Conservation (phyloP, 2,113 vertebrate genomes). For the Puffinus mauretanicus region DNA sequence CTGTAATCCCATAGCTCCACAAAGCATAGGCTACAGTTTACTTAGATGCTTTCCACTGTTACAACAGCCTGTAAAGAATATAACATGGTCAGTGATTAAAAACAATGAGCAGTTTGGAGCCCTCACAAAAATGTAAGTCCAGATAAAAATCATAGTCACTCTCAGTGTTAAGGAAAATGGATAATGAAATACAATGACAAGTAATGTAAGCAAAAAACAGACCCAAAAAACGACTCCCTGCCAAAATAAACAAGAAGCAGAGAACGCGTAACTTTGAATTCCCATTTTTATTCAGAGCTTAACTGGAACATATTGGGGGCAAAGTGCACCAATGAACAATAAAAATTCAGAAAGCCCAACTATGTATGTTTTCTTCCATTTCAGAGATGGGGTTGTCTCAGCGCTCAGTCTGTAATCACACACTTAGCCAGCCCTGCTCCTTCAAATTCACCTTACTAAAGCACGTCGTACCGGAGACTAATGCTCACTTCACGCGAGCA, state of each 20-base stretch:
- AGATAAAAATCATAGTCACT: constrained; percentile 39
- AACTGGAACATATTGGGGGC: background rate
- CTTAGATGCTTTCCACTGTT: background rate
- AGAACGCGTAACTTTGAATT: constrained; percentile 10
- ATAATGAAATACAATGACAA: background rate
- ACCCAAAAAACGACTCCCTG: background rate
- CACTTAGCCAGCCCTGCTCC: background rate
- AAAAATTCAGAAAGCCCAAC: background rate
- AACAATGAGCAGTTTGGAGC: constrained; percentile 19
- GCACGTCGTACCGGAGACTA: background rate
- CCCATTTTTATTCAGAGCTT: constrained; percentile 27
- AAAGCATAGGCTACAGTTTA: background rate
- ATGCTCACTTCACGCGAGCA: background rate
- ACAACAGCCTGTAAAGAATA: background rate
- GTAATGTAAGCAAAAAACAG: constrained; percentile 35
- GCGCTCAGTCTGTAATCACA: background rate
- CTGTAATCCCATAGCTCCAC: background rate
- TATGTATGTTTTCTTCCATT: background rate
- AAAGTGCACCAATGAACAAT: background rate
- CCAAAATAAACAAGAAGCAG: constrained; percentile 34
- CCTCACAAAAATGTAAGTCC: constrained; percentile 5
- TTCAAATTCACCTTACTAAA: background rate
- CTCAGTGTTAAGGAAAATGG: constrained; percentile 30
- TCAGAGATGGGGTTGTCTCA: background rate
- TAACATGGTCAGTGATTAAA: background rate